Evolutionary conservation across 2,888 invertebrate genomes (phyloP).

Genomic region (Baccha elongata): DNA sequence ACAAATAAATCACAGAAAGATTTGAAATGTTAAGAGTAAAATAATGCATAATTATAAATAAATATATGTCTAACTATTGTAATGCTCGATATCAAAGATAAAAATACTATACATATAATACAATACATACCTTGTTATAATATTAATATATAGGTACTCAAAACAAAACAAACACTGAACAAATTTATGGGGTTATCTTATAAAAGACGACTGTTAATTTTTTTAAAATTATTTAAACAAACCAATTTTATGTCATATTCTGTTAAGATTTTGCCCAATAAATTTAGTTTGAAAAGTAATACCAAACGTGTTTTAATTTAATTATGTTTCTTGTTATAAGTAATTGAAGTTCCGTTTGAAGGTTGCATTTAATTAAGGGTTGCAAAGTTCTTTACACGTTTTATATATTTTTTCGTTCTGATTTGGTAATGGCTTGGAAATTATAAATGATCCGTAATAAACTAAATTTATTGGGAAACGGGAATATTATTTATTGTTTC

Average conservation of each 20-base stretch:
- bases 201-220: neutral
- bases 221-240: too few relatives aligned
- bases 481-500: slow-evolving; percentile 28
- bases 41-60: too few relatives aligned
- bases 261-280: slow-evolving; percentile 82
- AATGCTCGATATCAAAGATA: too few relatives aligned
- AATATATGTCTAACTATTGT: too few relatives aligned
- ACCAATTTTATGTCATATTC: slow-evolving; percentile 31
- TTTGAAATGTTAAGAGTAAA: too few relatives aligned
- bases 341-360: slow-evolving; percentile 28
- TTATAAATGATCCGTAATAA: too few relatives aligned
- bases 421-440: too few relatives aligned
- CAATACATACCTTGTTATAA: too few relatives aligned
- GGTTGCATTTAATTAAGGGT: slow-evolving; percentile 55
- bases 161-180: slow-evolving; percentile 13
- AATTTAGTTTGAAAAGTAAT: slow-evolving; percentile 83
- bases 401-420: too few relatives aligned
- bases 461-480: slow-evolving; percentile 72
- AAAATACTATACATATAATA: too few relatives aligned
- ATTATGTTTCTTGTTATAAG: slow-evolving; percentile 21
- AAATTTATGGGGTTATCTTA: too few relatives aligned
- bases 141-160: neutral
- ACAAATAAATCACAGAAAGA: too few relatives aligned
- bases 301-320: slow-evolving; percentile 79
- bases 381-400: slow-evolving; percentile 47